A percentile compares a stretch with the other conserved stretches of the same genome.
Conservation (phyloP, 2,797 vertebrate genomes). For the Mustela erminea region DNA sequence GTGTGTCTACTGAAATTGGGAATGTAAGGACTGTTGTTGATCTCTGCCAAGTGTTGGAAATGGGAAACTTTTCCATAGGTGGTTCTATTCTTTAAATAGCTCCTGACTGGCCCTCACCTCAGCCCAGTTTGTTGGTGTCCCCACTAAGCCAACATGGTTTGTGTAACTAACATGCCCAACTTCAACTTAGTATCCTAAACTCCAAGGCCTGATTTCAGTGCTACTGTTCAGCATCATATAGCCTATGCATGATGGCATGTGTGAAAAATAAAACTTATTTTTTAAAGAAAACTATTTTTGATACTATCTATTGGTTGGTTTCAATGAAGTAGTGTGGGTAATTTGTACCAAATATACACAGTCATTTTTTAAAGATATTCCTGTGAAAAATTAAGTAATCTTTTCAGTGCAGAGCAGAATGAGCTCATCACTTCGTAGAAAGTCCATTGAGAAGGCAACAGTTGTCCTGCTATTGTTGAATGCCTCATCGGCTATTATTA, state of each 20-base stretch:
- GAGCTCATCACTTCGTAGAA: not conserved
- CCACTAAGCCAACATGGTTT: not conserved
- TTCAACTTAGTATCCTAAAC: not conserved
- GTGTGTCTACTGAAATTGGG: not conserved
- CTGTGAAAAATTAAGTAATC: not conserved
- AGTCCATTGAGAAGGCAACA: not conserved
- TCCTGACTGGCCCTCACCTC: not conserved
- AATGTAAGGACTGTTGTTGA: not conserved
- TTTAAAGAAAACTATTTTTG: not conserved
- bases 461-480: not conserved
- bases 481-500: not conserved
- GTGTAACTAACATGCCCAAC: not conserved
- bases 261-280: not conserved
- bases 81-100: not conserved
- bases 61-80: no score
- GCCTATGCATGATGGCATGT: not conserved
- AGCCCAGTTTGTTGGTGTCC: not conserved
- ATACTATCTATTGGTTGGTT: not conserved
- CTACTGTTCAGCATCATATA: not conserved
- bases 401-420: not conserved
- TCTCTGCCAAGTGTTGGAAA: not conserved
- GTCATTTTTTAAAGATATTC: not conserved
- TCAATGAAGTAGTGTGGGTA: not conserved
- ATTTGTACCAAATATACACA: not conserved
- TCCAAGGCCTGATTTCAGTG: not conserved